A percentile compares a stretch with the other conserved stretches of the same genome.
Conservation (phyloP, 2,888 invertebrate species). For the Cantharis rustica region DNA sequence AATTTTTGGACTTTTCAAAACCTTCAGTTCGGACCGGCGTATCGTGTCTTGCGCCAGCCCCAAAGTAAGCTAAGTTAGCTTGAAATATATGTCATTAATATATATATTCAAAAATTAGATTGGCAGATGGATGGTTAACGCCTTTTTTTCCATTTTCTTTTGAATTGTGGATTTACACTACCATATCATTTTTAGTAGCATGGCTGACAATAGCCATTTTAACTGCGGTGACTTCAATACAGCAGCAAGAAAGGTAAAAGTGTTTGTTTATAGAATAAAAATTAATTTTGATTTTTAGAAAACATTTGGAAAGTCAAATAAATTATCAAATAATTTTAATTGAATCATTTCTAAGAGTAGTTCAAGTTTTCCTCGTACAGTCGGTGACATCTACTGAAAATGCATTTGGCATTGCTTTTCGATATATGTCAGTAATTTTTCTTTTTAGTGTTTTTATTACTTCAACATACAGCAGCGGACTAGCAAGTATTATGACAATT, state of each 20-base stretch:
- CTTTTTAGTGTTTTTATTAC: constrained; percentile 64
- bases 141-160: constrained; percentile 66
- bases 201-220: constrained; percentile 1
- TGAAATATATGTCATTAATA: not conserved
- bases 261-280: not conserved
- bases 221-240: constrained; percentile 2
- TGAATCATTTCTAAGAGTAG: not conserved
- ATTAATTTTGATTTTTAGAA: not conserved
- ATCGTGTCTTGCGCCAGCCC: constrained; percentile 71
- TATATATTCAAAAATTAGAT: constrained; percentile 49
- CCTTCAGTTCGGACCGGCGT: constrained; percentile 66
- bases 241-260: not conserved
- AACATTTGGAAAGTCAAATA: not conserved
- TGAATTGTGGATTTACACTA: constrained; percentile 63
- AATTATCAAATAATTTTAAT: not conserved
- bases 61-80: constrained; percentile 54
- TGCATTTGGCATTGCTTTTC: constrained; percentile 34
- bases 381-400: constrained; percentile 31
- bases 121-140: constrained; percentile 65
- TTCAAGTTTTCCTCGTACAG: constrained; percentile 44
- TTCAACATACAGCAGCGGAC: constrained; percentile 68
- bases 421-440: constrained; percentile 59
- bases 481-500: constrained; percentile 70
- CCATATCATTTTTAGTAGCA: constrained; percentile 57
- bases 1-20: constrained; percentile 65